phyloP scores from a whole-genome alignment of 2,888 invertebrate species.

The Thyatira batis region DNA sequence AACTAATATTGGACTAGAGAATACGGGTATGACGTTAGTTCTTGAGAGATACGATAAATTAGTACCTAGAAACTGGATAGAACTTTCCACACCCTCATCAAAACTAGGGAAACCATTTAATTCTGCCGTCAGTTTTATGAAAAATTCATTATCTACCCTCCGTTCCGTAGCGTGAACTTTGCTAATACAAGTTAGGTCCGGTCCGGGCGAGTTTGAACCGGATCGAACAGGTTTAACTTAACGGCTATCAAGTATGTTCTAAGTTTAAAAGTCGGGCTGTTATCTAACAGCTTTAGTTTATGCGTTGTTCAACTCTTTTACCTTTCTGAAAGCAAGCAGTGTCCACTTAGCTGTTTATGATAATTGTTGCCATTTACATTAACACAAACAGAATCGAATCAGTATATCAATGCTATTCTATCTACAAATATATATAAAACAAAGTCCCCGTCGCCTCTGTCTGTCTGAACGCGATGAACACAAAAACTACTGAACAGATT shows the following conservation, averaged over 20 bases:
- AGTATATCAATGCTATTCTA: too few species aligned
- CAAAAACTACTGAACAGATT: too few species aligned
- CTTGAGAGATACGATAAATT: constrained; percentile 21
- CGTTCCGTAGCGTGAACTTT: constrained; percentile 32
- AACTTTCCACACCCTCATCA: constrained; percentile 29
- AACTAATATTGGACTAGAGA: not conserved
- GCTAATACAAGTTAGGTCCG: constrained; percentile 27
- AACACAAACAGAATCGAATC: too few species aligned
- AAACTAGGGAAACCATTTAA: constrained; percentile 43
- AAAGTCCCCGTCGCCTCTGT: too few species aligned
- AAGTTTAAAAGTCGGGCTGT: constrained; percentile 24
- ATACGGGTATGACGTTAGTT: constrained; percentile 4
- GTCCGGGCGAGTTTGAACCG: constrained; percentile 13
- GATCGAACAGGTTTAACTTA: constrained; percentile 20
- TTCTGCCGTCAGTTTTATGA: constrained; percentile 46
- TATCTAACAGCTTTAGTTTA: constrained; percentile 18
- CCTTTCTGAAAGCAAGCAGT: constrained; percentile 5
- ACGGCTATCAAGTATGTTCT: constrained; percentile 22
- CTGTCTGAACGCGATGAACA: too few species aligned
- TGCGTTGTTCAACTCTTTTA: constrained; percentile 2
- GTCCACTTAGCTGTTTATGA: too few species aligned
- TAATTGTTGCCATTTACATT: too few species aligned
- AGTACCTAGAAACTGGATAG: constrained; percentile 22
- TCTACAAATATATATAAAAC: too few species aligned
- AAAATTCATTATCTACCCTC: constrained; percentile 38